phyloP scores from a whole-genome alignment of 1,140 invertebrate species.

The Linepithema humile region DNA sequence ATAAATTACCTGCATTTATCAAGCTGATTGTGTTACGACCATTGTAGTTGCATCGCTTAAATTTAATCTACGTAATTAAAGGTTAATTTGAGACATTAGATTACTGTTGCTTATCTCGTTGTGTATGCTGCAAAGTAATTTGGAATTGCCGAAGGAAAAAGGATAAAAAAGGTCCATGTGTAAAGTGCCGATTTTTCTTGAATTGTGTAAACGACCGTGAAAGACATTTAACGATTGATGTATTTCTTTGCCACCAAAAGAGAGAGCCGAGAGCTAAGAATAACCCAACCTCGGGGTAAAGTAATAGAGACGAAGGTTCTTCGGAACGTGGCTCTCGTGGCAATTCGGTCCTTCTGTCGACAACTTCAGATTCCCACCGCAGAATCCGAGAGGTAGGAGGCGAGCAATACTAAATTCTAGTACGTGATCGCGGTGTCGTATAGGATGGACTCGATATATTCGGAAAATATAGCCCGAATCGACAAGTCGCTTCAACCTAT shows the following conservation, averaged over 20 bases:
- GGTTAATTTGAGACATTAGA: too few species aligned
- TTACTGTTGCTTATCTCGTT: neutral
- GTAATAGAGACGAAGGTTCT: conserved; percentile 51
- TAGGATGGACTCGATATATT: conserved; percentile 29
- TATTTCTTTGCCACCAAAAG: neutral
- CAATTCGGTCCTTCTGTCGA: conserved; percentile 41
- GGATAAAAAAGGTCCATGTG: neutral
- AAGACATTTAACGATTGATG: neutral
- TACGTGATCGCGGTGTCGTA: conserved; percentile 46
- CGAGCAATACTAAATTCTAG: conserved; percentile 65
- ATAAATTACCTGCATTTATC: too few species aligned
- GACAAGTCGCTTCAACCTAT: conserved; percentile 29
- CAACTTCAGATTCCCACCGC: conserved; percentile 34
- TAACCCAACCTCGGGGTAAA: conserved; percentile 3
- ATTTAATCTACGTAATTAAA: too few species aligned
- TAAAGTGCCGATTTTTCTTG: neutral
- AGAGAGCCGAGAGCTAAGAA: conserved; percentile 14
- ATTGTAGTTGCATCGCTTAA: too few species aligned
- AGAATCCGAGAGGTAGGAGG: conserved; percentile 48
- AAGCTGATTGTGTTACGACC: too few species aligned
- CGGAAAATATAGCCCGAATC: conserved; percentile 43
- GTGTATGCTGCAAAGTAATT: neutral
- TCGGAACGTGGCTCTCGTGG: conserved; percentile 38
- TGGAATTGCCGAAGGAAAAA: neutral
- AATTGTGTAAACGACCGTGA: neutral